Percentiles rank a stretch among this genome's conserved stretches.
Conservation (phyloP, 2,888 invertebrate genomes). For the Cheilosia scutellata region DNA sequence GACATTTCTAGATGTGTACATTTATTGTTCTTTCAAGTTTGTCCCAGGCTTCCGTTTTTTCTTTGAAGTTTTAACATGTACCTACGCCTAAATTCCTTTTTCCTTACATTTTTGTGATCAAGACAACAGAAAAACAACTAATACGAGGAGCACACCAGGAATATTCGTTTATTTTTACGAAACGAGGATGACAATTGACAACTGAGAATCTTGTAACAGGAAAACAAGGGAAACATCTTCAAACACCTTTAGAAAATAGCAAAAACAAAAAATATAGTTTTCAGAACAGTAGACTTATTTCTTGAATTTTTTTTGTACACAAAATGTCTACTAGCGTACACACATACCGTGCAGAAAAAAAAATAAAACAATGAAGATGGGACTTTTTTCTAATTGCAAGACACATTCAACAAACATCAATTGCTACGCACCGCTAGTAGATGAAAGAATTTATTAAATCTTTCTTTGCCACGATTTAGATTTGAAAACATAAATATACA, state of each 20-base stretch:
- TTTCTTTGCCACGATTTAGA: slow-evolving; percentile 83
- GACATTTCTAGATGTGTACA: too few species aligned
- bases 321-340: slow-evolving; percentile 53
- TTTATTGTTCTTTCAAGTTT: neutral
- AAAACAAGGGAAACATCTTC: slow-evolving; percentile 16
- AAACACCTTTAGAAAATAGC: slow-evolving; percentile 1
- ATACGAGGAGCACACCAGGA: neutral
- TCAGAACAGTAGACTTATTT: slow-evolving; percentile 11
- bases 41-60: neutral
- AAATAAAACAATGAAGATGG: slow-evolving; percentile 31
- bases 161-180: slow-evolving; percentile 16
- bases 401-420: slow-evolving; percentile 72
- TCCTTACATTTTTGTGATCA: neutral
- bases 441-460: slow-evolving; percentile 83
- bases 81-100: slow-evolving; percentile 27
- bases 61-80: slow-evolving; percentile 25
- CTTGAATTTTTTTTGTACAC: slow-evolving; percentile 25
- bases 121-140: slow-evolving; percentile 10
- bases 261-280: slow-evolving; percentile 30
- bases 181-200: slow-evolving; percentile 5
- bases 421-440: slow-evolving; percentile 82
- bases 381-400: slow-evolving; percentile 49
- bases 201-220: slow-evolving; percentile 20
- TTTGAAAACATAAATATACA: slow-evolving; percentile 82
- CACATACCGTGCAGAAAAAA: slow-evolving; percentile 68